Evolutionary conservation across 1,140 invertebrate species (phyloP), one percentile per base, ranked within the genome.

Genomic region (Heterodera schachtii): DNA sequence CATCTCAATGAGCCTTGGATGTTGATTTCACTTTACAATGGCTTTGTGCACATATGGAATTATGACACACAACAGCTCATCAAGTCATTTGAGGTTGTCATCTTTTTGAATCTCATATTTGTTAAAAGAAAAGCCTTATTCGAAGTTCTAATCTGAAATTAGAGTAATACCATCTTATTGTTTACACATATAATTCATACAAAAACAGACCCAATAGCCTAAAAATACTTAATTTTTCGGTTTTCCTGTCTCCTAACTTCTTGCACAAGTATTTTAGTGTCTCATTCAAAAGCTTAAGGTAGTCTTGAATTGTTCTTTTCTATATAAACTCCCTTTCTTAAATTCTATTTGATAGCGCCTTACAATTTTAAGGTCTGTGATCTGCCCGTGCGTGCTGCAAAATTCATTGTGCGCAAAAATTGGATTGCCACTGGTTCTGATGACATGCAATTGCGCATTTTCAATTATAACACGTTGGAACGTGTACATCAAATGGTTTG

Each of bases 1-100:
- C 97, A 99, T 91, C 96, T 97, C 11, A 93, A 94, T 21, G 97
- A 99, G 89, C 96, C 96, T 87, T 99, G 97, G 97, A 95, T 99
- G 93, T 92, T 99, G 47, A 96, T 95, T 83, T 96, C 96, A 44
- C 92, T 99, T 4, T 99, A 99, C 92, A 98, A 96, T 92, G 98
- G 98, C 83, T 95, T 98, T 91, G 96, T 98, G 81, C 97, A 99
- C 91, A 95, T 99, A 88, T 99, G 97, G 96, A 98, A 99, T 90
- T 94, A 96, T 92, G 97, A 99, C 19, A 90, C 89, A 60, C 89
- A 93, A 90, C 93, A 93, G 87, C 91, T 96, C 41, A 94, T 97
- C 57, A 98, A 98, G 91, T 95, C 95, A 49, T 97, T 98, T 92
- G 96, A 95, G 91, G 93, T 90, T 78, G 6, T n/a, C 19, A 43